These are phyloP conservation scores for Listronotus oregonensis DNA, from an alignment of 1,140 invertebrate genomes.

Conservation along the genomic window DNA sequence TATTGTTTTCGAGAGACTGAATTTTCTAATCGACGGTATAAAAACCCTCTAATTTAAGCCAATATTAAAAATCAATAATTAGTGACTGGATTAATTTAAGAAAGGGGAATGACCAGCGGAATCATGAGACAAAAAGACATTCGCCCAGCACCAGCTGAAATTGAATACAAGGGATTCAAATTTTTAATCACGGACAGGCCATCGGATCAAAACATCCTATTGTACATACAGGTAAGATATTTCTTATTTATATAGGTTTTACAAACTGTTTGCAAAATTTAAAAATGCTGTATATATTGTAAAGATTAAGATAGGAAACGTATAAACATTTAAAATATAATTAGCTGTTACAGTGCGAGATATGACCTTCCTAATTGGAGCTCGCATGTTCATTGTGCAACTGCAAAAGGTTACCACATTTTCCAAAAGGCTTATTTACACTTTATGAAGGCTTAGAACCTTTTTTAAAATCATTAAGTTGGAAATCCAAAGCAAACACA, in stretches of 20 bases:
- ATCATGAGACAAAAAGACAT: slow-evolving; percentile 88
- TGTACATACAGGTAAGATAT: slow-evolving; percentile 76
- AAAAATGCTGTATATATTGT: no score
- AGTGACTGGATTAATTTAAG: slow-evolving; percentile 18
- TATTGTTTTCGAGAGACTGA: slow-evolving; percentile 28
- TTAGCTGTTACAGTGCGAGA: no score
- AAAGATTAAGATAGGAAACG: no score
- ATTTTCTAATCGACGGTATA: slow-evolving; percentile 31
- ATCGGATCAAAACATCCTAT: slow-evolving; percentile 78
- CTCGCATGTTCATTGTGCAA: no score
- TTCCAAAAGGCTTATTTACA: no score
- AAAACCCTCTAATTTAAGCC: slow-evolving; percentile 14
- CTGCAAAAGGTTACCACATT: no score
- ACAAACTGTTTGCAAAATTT: not conserved
- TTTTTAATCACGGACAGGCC: slow-evolving; percentile 90
- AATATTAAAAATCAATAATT: slow-evolving; percentile 26
- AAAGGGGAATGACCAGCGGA: slow-evolving; percentile 37
- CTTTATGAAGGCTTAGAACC: no score
- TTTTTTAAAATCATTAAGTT: no score
- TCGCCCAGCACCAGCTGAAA: slow-evolving; percentile 80
- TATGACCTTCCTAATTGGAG: no score
- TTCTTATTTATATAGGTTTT: not conserved
- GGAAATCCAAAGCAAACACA: no score
- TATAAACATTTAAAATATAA: no score
- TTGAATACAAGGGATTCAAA: slow-evolving; percentile 82